Conservation (phyloP, 2,797 vertebrate species). For the Hoplostethus mediterraneus region DNA sequence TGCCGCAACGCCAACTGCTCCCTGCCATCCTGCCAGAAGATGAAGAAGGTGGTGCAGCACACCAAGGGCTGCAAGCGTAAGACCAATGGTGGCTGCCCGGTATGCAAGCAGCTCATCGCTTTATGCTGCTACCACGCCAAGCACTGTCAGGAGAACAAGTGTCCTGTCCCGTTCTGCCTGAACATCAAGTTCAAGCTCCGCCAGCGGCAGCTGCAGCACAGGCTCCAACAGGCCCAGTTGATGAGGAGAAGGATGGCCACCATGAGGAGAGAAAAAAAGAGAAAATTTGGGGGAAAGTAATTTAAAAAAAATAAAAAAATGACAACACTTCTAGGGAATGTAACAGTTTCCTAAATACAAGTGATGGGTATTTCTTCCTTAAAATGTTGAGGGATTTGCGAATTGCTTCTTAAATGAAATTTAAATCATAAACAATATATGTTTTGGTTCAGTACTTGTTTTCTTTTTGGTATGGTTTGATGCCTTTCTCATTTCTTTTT, state of each 20-base stretch:
- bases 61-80: slow-evolving; percentile 99
- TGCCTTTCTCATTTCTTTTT: slow-evolving; percentile 74
- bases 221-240: slow-evolving; percentile 91
- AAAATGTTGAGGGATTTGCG: slow-evolving; percentile 86
- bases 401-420: slow-evolving; percentile 91
- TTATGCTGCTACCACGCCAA: slow-evolving; percentile 99
- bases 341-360: slow-evolving; percentile 85
- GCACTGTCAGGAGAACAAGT: slow-evolving; percentile 99
- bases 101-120: slow-evolving; percentile 99
- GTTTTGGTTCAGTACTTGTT: slow-evolving; percentile 92
- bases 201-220: slow-evolving; percentile 97
- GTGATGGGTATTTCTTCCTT: slow-evolving; percentile 86
- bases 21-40: slow-evolving; percentile 98
- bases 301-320: slow-evolving; percentile 50
- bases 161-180: slow-evolving; percentile 94
- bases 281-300: slow-evolving; percentile 54
- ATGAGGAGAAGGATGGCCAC: slow-evolving; percentile 90
- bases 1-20: slow-evolving; percentile 99
- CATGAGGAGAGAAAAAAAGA: slow-evolving; percentile 77
- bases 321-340: slow-evolving; percentile 83
- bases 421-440: slow-evolving; percentile 97
- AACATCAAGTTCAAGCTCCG: slow-evolving; percentile 87
- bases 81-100: slow-evolving; percentile 97
- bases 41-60: slow-evolving; percentile 99
- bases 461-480: slow-evolving; percentile 81